Conservation (phyloP, 2,888 invertebrate species). For the Steromphala cineraria region DNA sequence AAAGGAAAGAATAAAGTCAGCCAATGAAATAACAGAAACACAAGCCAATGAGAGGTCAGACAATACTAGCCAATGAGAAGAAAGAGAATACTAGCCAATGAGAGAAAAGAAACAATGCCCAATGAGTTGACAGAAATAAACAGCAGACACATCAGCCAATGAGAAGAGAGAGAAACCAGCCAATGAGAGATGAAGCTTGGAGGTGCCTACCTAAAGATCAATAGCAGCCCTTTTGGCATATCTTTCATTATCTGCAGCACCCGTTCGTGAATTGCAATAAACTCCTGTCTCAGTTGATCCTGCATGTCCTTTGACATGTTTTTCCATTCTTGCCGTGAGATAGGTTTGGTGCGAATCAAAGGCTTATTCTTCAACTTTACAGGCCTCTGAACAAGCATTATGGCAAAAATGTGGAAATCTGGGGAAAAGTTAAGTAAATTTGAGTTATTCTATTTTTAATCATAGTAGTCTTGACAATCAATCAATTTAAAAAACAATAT, state of each 20-base stretch:
- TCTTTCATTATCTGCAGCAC: constrained; percentile 77
- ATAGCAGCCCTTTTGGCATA: constrained; percentile 80
- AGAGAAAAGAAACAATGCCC: not conserved
- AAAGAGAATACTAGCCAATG: not conserved
- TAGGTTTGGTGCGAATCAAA: constrained; percentile 53
- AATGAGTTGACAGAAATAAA: not conserved
- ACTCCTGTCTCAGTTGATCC: constrained; percentile 57
- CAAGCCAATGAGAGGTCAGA: too few species aligned
- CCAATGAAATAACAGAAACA: too few species aligned
- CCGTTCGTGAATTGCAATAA: constrained; percentile 65
- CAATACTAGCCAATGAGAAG: not conserved
- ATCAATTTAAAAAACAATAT: too few species aligned
- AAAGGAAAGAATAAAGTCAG: too few species aligned
- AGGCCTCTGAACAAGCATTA: constrained; percentile 64
- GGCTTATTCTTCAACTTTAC: constrained; percentile 54
- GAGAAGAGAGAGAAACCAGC: too few species aligned
- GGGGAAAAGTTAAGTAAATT: constrained; percentile 9
- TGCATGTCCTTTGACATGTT: constrained; percentile 59
- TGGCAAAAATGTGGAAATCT: constrained; percentile 70
- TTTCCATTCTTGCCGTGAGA: constrained; percentile 57
- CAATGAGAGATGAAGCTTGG: too few species aligned
- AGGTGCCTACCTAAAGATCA: constrained; percentile 81
- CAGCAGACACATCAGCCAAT: not conserved
- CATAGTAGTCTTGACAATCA: too few species aligned
- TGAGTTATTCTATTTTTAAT: too few species aligned